Conservation (phyloP, 2,888 invertebrate species). For the Hedychridium roseum region DNA sequence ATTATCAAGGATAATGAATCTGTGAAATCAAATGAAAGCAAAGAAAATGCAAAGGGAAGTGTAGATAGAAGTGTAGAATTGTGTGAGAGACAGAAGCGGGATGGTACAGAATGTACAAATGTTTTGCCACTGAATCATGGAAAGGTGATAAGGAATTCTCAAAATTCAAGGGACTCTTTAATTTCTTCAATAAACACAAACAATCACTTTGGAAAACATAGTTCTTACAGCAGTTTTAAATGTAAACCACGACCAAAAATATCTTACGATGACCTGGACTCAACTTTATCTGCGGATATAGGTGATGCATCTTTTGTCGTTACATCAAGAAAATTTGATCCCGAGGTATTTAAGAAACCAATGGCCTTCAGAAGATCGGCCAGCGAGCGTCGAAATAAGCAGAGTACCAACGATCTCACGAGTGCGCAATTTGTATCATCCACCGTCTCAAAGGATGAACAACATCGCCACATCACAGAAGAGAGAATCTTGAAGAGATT, state of each 20-base stretch:
- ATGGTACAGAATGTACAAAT: too few relatives aligned
- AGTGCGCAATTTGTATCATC: too few relatives aligned
- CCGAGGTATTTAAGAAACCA: constrained; percentile 51
- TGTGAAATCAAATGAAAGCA: neutral
- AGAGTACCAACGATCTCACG: neutral
- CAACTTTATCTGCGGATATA: constrained; percentile 69
- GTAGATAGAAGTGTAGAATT: too few relatives aligned
- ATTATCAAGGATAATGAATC: neutral
- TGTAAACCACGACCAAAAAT: constrained; percentile 39
- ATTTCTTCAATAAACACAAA: constrained; percentile 18
- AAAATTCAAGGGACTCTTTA: constrained; percentile 37
- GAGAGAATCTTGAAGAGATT: constrained; percentile 47
- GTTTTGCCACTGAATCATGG: too few relatives aligned
- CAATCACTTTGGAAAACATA: constrained; percentile 15
- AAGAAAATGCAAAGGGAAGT: too few relatives aligned
- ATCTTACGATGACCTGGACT: constrained; percentile 68
- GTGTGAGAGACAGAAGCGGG: too few relatives aligned
- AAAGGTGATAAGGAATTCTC: constrained; percentile 33
- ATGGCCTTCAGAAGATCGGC: constrained; percentile 49
- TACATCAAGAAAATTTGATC: constrained; percentile 66
- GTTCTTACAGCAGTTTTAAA: constrained; percentile 35
- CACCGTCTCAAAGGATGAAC: neutral
- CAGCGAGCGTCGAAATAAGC: constrained; percentile 37
- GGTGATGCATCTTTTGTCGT: constrained; percentile 67
- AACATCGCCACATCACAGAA: constrained; percentile 18